Base-by-base conservation (phyloP, 2,113 vertebrate species). In the Antechinus flavipes region DNA sequence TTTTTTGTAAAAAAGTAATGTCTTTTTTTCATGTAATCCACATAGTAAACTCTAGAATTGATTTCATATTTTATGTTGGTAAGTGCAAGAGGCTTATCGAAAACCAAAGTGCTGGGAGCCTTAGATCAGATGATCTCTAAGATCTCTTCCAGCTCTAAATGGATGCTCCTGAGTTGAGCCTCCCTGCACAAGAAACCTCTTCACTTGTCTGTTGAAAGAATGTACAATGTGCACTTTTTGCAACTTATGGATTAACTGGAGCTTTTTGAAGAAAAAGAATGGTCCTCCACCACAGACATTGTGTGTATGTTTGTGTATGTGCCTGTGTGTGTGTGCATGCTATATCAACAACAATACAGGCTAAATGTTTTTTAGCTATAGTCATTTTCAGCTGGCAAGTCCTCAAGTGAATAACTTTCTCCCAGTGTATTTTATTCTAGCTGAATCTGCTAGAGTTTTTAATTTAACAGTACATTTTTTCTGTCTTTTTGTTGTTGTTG, bases 281-380 rank as follows among this genome's bases (percentile, higher is more conserved):
- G 12, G 30, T 61, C 76, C 14, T 76, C 27, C 26, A 8, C 8
- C 26, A 8, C 26, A 58, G 10, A 5, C 25, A 27, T 27, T 58
- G 56, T 58, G 56, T 58, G 27, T 68, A 10, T 68, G 10, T 27
- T 1, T 52, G 50, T 52, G 50, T 68, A 10, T 68, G 27, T 27
- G 8, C 9, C 50, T 58, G 25, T 58, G 56, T 26, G 50, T 52
- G 50, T 52, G 50, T 52, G 50, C 35, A 11, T 68, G 27, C 27
- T 27, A 22, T 22, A 42, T 10, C n/a, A 84, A 42, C 22, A 84
- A 84, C n/a, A 26, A 54, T 14, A 54, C 68, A 42, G 61, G 92
- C 93, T 24, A 90, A 68, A 54, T 94, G 23, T 93, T 94, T 96
- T 95, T 95, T 95, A 93, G 91, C 93, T 91, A 89, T 84, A 94